These are phyloP conservation scores for Mesoclemmys tuberculata DNA, from an alignment of 2,113 vertebrate genomes.

Conservation along the genomic window DNA sequence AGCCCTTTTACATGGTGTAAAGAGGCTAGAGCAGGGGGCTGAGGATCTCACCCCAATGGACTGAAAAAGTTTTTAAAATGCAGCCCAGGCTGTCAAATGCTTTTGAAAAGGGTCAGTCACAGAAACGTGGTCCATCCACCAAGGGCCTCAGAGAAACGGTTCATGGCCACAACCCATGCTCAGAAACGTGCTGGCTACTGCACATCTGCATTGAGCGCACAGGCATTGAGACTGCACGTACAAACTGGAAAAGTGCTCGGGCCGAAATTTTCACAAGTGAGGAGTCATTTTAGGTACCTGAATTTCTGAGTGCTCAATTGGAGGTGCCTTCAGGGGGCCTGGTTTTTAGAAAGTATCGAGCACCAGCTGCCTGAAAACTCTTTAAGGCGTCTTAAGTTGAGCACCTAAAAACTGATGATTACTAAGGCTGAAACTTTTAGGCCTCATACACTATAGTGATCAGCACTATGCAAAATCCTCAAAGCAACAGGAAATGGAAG, in stretches of 20 bases:
- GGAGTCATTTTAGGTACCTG: background rate
- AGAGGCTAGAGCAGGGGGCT: background rate
- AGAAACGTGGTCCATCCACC: background rate
- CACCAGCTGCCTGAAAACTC: background rate
- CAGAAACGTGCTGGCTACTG: background rate
- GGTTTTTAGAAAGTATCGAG: background rate
- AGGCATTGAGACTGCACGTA: background rate
- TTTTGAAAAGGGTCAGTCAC: background rate
- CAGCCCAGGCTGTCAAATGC: background rate
- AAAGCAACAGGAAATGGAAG: constrained; percentile 22
- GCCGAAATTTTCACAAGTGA: constrained; percentile 22
- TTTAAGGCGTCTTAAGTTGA: constrained; percentile 9
- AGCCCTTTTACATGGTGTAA: background rate
- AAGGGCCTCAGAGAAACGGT: background rate
- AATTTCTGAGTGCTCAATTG: background rate
- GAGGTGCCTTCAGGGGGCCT: background rate
- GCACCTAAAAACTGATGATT: background rate
- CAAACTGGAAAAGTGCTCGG: background rate
- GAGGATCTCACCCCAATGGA: background rate
- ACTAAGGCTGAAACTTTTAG: background rate
- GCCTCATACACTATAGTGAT: background rate
- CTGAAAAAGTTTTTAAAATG: background rate
- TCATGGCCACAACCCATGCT: background rate
- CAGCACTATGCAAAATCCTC: background rate
- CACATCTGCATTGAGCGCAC: background rate